phyloP scores from a whole-genome alignment of 2,888 invertebrate genomes.

The Parapristionchus giblindavisi region DNA sequence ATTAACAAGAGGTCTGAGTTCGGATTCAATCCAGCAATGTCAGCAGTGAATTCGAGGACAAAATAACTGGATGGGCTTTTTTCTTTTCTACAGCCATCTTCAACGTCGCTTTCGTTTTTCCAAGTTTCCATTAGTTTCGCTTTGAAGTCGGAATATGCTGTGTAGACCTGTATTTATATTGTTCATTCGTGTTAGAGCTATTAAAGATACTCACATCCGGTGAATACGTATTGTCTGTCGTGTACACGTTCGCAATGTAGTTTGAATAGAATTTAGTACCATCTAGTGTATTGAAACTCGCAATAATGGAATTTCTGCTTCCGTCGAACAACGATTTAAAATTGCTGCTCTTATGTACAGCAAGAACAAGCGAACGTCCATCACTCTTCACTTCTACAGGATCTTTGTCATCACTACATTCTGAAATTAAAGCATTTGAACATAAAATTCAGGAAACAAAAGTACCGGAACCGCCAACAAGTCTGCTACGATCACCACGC shows the following conservation, averaged over 20 bases:
- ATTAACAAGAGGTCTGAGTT: slow-evolving; percentile 31
- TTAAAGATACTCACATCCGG: too few species aligned
- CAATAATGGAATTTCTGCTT: not conserved
- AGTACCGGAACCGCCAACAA: too few species aligned
- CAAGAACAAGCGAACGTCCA: not conserved
- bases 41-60: not conserved
- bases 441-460: too few species aligned
- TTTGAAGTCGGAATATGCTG: not conserved
- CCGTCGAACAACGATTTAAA: slow-evolving; percentile 16
- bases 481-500: too few species aligned
- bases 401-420: too few species aligned
- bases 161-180: not conserved
- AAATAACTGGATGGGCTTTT: not conserved
- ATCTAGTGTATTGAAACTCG: not conserved
- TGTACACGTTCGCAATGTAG: slow-evolving; percentile 6
- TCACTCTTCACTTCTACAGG: not conserved
- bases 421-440: too few species aligned
- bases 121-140: not conserved
- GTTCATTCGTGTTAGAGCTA: too few species aligned
- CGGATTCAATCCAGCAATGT: not conserved
- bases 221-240: not conserved
- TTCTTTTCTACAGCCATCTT: not conserved
- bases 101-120: not conserved
- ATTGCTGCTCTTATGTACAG: not conserved
- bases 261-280: not conserved